These are phyloP conservation scores for Eurypyga helias DNA, from an alignment of 2,113 vertebrate genomes.

Conservation along the genomic window DNA sequence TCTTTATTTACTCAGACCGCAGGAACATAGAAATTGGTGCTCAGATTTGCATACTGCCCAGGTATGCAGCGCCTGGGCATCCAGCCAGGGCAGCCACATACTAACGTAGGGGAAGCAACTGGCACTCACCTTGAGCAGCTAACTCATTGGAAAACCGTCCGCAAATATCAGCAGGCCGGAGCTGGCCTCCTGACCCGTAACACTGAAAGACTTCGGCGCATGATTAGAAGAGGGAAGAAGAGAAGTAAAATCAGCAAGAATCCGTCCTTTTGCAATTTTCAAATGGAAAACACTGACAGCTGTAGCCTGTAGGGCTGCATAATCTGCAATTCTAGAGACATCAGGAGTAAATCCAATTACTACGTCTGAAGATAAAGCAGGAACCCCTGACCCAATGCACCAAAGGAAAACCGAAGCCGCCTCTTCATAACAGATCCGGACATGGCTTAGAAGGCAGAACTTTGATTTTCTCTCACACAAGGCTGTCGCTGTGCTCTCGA, in stretches of 20 bases:
- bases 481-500: neutral
- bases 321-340: slow-evolving; percentile 16
- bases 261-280: slow-evolving; percentile 1
- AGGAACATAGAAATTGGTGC: neutral
- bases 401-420: neutral
- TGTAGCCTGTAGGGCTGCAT: neutral
- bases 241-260: slow-evolving; percentile 15
- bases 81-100: neutral
- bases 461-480: neutral
- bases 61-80: slow-evolving; percentile 8
- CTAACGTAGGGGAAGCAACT: neutral
- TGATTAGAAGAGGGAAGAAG: slow-evolving; percentile 26
- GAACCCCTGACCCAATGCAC: neutral
- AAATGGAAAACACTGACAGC: slow-evolving; percentile 35
- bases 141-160: neutral
- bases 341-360: slow-evolving; percentile 49
- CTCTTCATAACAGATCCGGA: slow-evolving; percentile 15
- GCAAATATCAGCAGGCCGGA: slow-evolving; percentile 24
- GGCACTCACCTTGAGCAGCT: neutral
- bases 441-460: neutral
- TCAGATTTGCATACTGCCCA: slow-evolving; percentile 17
- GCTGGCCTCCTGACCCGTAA: neutral
- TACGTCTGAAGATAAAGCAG: slow-evolving; percentile 1
- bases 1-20: slow-evolving; percentile 26
- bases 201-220: neutral